phyloP scores from a whole-genome alignment of 1,140 invertebrate species.

The Cydia amplana region DNA sequence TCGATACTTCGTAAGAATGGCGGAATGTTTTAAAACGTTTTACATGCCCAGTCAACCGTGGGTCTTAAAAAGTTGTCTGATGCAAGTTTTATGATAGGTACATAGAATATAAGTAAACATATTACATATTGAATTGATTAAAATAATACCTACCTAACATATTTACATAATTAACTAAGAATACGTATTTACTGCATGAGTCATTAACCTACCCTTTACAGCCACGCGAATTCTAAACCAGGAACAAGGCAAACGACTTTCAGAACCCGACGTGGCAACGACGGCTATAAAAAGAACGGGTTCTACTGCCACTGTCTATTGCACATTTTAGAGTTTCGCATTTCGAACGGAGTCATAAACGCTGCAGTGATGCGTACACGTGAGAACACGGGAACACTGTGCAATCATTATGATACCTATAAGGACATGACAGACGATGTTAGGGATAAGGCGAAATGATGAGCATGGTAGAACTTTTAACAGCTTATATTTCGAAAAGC shows the following conservation, averaged over 20 bases:
- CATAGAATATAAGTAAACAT: too few species aligned
- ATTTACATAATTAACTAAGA: background rate
- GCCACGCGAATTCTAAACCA: constrained; percentile 17
- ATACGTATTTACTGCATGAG: background rate
- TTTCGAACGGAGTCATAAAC: constrained; percentile 10
- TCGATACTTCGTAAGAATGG: too few species aligned
- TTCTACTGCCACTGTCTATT: background rate
- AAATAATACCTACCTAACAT: too few species aligned
- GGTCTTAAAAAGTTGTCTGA: too few species aligned
- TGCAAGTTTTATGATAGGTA: too few species aligned
- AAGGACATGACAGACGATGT: too few species aligned
- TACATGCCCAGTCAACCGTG: too few species aligned
- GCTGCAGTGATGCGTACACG: background rate
- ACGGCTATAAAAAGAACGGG: constrained; percentile 15
- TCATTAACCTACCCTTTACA: constrained; percentile 18
- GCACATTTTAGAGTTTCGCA: constrained; percentile 10
- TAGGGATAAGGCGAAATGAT: too few species aligned
- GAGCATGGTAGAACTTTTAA: too few species aligned
- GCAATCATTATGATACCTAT: background rate
- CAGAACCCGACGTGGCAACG: constrained; percentile 17
- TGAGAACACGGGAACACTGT: background rate
- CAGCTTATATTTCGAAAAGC: too few species aligned
- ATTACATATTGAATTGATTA: too few species aligned
- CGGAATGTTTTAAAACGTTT: too few species aligned
- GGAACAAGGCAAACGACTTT: constrained; percentile 15